Evolutionary conservation across 1,140 invertebrate species (phyloP).

Genomic region (Nylanderia fulva): DNA sequence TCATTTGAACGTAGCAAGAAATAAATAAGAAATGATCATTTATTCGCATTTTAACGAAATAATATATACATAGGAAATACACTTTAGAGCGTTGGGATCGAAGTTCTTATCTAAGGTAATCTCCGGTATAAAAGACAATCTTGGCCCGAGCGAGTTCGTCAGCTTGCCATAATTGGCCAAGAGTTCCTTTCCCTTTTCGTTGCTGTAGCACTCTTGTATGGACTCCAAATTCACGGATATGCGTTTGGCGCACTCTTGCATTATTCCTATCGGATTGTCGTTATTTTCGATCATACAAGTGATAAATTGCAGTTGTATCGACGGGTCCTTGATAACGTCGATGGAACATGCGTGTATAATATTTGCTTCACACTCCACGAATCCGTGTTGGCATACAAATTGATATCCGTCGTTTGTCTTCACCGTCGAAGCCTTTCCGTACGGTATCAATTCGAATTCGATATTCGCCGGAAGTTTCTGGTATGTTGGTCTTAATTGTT

Average conservation of each 20-base stretch:
- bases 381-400: constrained; percentile 95
- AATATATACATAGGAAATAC: no score
- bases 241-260: constrained; percentile 88
- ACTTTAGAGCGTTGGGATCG: no score
- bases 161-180: constrained; percentile 92
- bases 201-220: constrained; percentile 90
- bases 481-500: constrained; percentile 91
- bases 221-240: constrained; percentile 86
- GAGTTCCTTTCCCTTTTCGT: constrained; percentile 88
- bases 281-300: constrained; percentile 93
- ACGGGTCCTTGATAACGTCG: constrained; percentile 86
- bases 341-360: constrained; percentile 94
- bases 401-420: constrained; percentile 86
- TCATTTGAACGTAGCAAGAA: no score
- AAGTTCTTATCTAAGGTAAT: constrained; percentile 93
- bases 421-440: constrained; percentile 94
- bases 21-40: no score
- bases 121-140: constrained; percentile 93
- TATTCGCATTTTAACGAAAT: no score
- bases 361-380: constrained; percentile 93
- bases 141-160: constrained; percentile 90
- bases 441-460: constrained; percentile 91
- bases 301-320: constrained; percentile 87
- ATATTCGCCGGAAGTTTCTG: constrained; percentile 88
- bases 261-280: constrained; percentile 85